Base-by-base conservation (phyloP, 2,797 vertebrate species). In the Discoglossus pictus region DNA sequence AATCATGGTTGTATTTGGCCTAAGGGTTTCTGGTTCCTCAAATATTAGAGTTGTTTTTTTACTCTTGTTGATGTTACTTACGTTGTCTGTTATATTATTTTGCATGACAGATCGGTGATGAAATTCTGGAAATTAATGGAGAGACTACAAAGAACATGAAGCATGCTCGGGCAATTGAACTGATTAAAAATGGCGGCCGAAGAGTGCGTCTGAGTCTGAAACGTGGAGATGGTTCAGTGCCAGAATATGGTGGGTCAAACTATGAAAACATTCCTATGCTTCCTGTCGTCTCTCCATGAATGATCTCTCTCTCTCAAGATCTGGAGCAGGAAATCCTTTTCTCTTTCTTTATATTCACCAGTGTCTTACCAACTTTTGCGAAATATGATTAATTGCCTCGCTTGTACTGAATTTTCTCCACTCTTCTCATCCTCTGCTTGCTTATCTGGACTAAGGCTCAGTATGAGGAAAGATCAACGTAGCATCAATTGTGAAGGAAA, bases 241-340 rank as follows among this genome's bases (percentile, higher is more conserved):
- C 97, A 44, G 97, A 99, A 97, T 99, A 99, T 97, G 97, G 97
- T 99, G 97, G 97, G 96, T 98, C 95, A 94, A 95, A 98, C 95
- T 98, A 96, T 91, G 95, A 99, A 94, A 99, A 95, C 92, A 90
- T 96, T 91, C 92, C 95, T 89, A 97, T 98, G 90, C 97, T 95
- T 83, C 92, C 95, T 89, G 93, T 94, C 93, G 93, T 98, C 95
- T 97, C 96, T 81, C 95, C 95, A 87, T 99, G 94, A 99, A 86
- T 86, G 79, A 78, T 85, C 73, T 87, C 40, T 62, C 52, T 70
- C 71, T 82, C 81, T 88, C 78, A 89, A 89, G 89, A 90, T 82
- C 87, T 84, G 87, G 91, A 88, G 85, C 86, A 78, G 89, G 90
- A 92, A 88, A 88, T 7, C 4, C 39, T 12, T 12, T 39, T 39